Percentiles rank a stretch among this genome's conserved stretches.
phyloP scores from a whole-genome alignment of 2,888 invertebrate genomes.

The Mythimna loreyi region DNA sequence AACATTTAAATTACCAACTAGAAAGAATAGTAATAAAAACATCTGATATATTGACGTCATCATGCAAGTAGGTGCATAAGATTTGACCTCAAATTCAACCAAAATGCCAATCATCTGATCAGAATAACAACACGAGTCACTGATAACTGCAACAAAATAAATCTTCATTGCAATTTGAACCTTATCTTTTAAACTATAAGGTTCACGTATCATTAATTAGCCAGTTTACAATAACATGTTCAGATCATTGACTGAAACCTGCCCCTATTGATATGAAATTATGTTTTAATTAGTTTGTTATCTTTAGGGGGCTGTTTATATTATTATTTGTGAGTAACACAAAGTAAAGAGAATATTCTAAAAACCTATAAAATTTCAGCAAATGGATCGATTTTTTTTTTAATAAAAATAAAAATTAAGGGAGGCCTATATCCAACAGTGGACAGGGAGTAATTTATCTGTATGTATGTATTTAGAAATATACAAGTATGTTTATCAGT shows the following conservation, averaged over 20 bases:
- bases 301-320: constrained; percentile 24
- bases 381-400: too few relatives aligned
- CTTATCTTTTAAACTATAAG: neutral
- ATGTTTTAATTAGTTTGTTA: constrained; percentile 57
- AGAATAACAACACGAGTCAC: constrained; percentile 58
- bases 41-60: neutral
- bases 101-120: constrained; percentile 49
- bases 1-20: neutral
- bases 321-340: constrained; percentile 20
- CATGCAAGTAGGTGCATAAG: constrained; percentile 1
- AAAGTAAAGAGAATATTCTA: neutral
- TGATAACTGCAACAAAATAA: constrained; percentile 42
- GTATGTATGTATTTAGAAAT: too few relatives aligned
- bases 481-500: too few relatives aligned
- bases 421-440: too few relatives aligned
- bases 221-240: constrained; percentile 63
- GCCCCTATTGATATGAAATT: constrained; percentile 63
- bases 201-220: constrained; percentile 3
- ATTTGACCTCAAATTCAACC: constrained; percentile 27
- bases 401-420: too few relatives aligned
- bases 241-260: constrained; percentile 75
- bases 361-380: too few relatives aligned
- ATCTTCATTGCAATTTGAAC: constrained; percentile 10
- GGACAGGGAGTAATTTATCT: too few relatives aligned
- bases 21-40: neutral